These are phyloP conservation scores for Andrena hattorfiana DNA, from an alignment of 2,888 invertebrate genomes.

Conservation along the genomic window DNA sequence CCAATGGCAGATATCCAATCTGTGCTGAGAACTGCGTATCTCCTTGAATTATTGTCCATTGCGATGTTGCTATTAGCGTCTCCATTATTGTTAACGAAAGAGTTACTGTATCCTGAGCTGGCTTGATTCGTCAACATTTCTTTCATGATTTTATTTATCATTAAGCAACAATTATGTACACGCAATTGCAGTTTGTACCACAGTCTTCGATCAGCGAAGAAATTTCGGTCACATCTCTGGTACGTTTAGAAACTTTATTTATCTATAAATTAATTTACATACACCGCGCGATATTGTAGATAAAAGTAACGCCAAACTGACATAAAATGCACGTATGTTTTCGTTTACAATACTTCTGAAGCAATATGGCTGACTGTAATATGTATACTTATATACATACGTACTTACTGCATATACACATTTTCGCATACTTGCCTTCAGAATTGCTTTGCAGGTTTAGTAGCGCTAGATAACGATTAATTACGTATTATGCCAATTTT, in stretches of 20 bases:
- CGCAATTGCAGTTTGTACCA: background rate
- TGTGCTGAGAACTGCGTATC: conserved; percentile 82
- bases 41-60: conserved; percentile 77
- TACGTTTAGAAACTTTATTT: background rate
- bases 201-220: background rate
- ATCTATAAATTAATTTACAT: background rate
- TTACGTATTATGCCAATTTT: no score
- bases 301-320: background rate
- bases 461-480: no score
- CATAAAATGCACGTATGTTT: background rate
- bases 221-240: background rate
- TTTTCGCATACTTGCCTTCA: no score
- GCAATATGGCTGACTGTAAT: conserved; percentile 45
- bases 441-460: no score
- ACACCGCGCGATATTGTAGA: background rate
- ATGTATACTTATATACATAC: background rate
- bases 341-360: conserved; percentile 23
- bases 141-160: conserved; percentile 75
- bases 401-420: no score
- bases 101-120: conserved; percentile 76
- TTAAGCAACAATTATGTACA: background rate
- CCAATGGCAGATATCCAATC: conserved; percentile 83
- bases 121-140: conserved; percentile 78
- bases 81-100: conserved; percentile 81
- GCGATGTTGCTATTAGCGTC: conserved; percentile 76